Evolutionary conservation across 2,797 vertebrate genomes (phyloP), one percentile per base, ranked within the genome.

Genomic region (Mallotus villosus): DNA sequence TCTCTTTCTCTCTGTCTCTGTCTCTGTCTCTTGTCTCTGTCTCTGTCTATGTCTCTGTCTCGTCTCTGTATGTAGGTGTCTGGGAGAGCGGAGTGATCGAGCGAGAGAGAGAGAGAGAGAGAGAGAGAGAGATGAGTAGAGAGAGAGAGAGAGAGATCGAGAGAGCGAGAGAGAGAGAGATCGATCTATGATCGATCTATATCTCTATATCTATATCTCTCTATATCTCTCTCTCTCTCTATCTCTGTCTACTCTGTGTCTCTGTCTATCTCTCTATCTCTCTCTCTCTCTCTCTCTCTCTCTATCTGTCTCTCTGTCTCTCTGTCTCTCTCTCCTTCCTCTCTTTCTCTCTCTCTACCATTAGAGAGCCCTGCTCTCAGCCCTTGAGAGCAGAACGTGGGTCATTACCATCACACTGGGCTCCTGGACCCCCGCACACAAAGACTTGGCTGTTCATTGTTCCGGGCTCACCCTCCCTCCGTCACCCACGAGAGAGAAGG

Each of bases 351-450:
- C 11, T 2, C 49, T 19, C 2, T 51, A 6, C 46, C 46, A 49
- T 49, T 14, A 17, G 9, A 11, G 4, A 1, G 46, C 46, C 1
- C 9, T 49, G 11, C 16, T 11, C 46, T 17, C 46, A 49, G 46
- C 46, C 46, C 46, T 49, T 17, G 4, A 11, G 46, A 49, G 8
- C 2, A 17, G 46, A 78, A 49, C 53, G 29, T 63, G 57, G 78
- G 60, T 67, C 69, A 74, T 69, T 53, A 74, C 5, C 32, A 58
- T 53, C 29, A 65, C 24, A 46, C 22, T 68, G 63, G 32, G 25
- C 27, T 27, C 27, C 37, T 57, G 49, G 27, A 72, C 27, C 65
- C 73, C 58, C 74, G 12, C 17, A 17, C 59, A 22, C 59, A 22
- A 24, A 74, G 27, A 74, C 78, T 6, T 49, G 62, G 37, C 22